Evolutionary conservation across 2,113 vertebrate genomes (phyloP), one percentile per base, ranked within the genome.

Genomic region (Hemiprocne comata): DNA sequence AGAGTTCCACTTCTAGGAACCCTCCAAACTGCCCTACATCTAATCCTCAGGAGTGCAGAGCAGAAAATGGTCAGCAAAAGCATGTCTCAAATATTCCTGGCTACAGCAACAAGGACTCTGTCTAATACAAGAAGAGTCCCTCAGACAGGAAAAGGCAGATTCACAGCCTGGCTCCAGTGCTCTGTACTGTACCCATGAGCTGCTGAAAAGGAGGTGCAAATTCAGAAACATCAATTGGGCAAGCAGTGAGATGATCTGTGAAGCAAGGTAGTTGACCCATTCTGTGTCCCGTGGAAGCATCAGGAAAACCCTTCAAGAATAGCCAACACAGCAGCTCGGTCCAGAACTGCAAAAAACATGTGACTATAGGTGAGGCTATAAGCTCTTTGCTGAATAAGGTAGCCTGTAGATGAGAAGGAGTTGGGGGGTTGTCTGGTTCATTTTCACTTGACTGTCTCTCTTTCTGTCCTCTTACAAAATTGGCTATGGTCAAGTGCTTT

Each of bases 21-120:
- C 33, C 85, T 95, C 60, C 65, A 57, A 95, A 91, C 42, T 92
- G 93, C 65, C 94, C 96, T 97, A 96, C 76, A 95, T 95, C 85
- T 79, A 88, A 53, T 90, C 76, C 93, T 95, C 65, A 0, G 28
- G 85, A 95, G 92, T 10, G 24, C 48, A 64, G 64, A 83, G 51
- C 55, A 92, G 85, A 90, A 55, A 88, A 71, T 69, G 36, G 53
- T 40, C 82, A 93, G 90, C 55, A 93, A 81, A 93, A 90, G 36
- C 23, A 42, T 0, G 2, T 31, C 38, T 92, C 75, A 60, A 28
- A 61, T 48, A 50, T 44, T 86, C 42, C 75, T 48, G 53, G 75
- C 29, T 80, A 42, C 3, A 61, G 72, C 21, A 94, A 48, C 17
- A 91, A 44, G 50, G 48, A 60, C 51, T 40, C 58, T 46, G 28